Percentiles rank a stretch among this genome's conserved stretches.
phyloP scores from a whole-genome alignment of 1,140 invertebrate genomes.

The Bombus turneri region DNA sequence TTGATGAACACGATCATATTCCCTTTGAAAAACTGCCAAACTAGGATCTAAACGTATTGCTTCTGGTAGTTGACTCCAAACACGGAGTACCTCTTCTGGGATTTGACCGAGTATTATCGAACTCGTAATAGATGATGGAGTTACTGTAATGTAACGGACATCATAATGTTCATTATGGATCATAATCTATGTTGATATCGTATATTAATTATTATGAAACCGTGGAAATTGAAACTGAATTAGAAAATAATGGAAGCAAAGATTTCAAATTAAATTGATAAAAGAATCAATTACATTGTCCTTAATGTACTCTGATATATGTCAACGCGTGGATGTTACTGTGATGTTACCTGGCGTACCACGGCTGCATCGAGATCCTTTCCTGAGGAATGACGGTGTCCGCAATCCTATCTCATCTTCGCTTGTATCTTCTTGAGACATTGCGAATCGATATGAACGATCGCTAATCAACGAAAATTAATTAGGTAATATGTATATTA shows the following conservation, averaged over 20 bases:
- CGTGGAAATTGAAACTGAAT: neutral
- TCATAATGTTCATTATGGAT: neutral
- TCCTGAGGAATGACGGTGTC: slow-evolving; percentile 53
- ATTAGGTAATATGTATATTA: no score
- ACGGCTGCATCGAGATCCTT: slow-evolving; percentile 46
- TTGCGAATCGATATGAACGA: neutral
- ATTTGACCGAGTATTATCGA: slow-evolving; percentile 70
- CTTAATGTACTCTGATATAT: neutral
- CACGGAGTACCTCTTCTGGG: slow-evolving; percentile 84
- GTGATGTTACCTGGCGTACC: slow-evolving; percentile 31
- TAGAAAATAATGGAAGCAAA: neutral
- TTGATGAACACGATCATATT: slow-evolving; percentile 84
- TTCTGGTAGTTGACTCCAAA: slow-evolving; percentile 86
- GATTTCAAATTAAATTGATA: neutral
- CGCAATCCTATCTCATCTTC: slow-evolving; percentile 68
- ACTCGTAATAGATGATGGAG: slow-evolving; percentile 66
- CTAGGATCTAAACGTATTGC: slow-evolving; percentile 86
- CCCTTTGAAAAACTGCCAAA: slow-evolving; percentile 84
- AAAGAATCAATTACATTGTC: neutral
- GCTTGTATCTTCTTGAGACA: slow-evolving; percentile 44
- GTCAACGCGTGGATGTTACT: neutral
- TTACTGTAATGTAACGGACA: slow-evolving; percentile 42
- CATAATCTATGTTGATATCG: no score
- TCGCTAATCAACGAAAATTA: no score
- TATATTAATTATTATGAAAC: neutral